Conservation (phyloP, 2,113 vertebrate species). For the Felis catus region DNA sequence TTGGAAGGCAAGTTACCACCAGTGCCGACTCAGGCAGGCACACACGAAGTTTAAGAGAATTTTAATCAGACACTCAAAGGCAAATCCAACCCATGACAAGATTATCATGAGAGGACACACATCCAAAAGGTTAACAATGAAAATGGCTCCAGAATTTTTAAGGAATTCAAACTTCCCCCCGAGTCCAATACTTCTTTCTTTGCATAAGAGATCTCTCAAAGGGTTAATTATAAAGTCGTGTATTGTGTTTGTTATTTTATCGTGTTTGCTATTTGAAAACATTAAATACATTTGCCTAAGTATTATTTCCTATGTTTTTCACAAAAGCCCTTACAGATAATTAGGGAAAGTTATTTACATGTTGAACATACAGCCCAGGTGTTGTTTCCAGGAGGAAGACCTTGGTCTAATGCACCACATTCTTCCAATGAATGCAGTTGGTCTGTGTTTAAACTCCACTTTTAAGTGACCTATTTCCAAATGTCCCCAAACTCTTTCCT, state of each 20-base stretch:
- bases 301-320: not conserved
- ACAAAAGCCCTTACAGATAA: not conserved
- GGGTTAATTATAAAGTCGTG: not conserved
- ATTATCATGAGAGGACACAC: not conserved
- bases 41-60: not conserved
- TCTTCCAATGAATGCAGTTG: not conserved
- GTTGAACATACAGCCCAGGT: not conserved
- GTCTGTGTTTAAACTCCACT: not conserved
- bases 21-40: not conserved
- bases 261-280: conserved; percentile 6
- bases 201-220: not conserved
- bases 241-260: not conserved
- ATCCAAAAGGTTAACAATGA: not conserved
- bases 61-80: not conserved
- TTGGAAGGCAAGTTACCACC: not conserved
- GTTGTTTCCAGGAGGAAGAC: not conserved
- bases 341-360: not conserved
- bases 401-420: not conserved
- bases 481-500: not conserved
- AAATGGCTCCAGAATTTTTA: not conserved
- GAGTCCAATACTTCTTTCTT: not conserved
- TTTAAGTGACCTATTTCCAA: not conserved
- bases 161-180: not conserved
- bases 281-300: not conserved
- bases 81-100: not conserved